These are phyloP conservation scores for Oscheius sp. DNA, from an alignment of 2,888 invertebrate species.

Conservation along the genomic window DNA sequence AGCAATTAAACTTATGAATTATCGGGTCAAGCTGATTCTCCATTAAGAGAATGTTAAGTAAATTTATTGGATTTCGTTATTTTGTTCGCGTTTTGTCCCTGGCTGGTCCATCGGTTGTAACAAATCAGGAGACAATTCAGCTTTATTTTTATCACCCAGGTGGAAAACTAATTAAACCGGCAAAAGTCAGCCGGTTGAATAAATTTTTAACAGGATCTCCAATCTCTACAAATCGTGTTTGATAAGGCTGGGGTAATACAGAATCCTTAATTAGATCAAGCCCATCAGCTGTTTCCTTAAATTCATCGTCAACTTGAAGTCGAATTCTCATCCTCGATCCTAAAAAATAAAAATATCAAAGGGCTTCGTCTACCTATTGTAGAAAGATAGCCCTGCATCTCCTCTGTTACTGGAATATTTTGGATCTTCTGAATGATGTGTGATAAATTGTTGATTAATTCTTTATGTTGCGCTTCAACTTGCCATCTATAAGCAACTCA, in stretches of 20 bases:
- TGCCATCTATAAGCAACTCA: constrained; percentile 5
- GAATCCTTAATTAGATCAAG: background rate
- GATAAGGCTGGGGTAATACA: background rate
- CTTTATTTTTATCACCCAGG: background rate
- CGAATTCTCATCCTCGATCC: constrained; percentile 7
- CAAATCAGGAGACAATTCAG: background rate
- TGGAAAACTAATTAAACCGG: background rate
- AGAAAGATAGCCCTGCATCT: background rate
- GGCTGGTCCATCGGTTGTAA: background rate
- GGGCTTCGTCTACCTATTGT: background rate
- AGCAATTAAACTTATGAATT: background rate
- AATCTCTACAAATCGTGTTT: background rate
- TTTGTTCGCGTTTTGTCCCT: no score
- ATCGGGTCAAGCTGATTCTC: no score
- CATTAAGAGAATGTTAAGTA: no score
- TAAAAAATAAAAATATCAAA: no score
- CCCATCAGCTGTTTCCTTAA: background rate
- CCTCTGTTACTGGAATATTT: background rate
- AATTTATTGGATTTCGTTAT: no score
- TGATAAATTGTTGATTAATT: background rate
- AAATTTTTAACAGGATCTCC: constrained; percentile 18
- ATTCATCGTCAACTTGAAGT: background rate
- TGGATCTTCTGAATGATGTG: background rate
- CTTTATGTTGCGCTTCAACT: background rate
- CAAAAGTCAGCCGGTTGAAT: constrained; percentile 6